Conservation (phyloP, 2,888 invertebrate species). For the Muscina levida region DNA sequence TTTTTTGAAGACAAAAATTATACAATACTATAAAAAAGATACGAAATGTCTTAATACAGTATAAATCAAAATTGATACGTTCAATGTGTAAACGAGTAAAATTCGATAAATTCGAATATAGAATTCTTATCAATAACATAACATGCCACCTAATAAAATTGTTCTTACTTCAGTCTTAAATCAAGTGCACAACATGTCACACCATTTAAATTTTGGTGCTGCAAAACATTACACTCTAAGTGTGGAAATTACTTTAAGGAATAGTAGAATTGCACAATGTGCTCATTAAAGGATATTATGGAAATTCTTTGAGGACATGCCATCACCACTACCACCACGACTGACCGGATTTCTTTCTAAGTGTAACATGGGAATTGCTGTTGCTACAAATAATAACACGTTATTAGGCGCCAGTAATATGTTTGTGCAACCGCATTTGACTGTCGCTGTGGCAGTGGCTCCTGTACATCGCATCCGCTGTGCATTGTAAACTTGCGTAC, state of each 20-base stretch:
- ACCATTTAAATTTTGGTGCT: conserved; percentile 12
- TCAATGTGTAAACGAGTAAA: not conserved
- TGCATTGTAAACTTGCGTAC: conserved; percentile 26
- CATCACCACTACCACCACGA: not conserved
- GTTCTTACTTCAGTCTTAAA: conserved; percentile 38
- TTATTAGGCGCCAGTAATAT: conserved; percentile 30
- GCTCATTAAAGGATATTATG: conserved; percentile 46
- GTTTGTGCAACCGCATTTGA: not conserved
- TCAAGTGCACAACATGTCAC: conserved; percentile 38
- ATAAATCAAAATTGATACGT: conserved; percentile 44
- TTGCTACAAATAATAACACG: conserved; percentile 15
- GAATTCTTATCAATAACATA: conserved; percentile 58
- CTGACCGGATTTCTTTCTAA: not conserved
- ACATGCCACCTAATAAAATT: conserved; percentile 56
- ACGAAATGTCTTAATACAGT: conserved; percentile 32
- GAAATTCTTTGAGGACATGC: conserved; percentile 54
- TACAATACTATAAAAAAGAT: conserved; percentile 2
- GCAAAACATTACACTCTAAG: not conserved
- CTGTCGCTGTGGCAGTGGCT: no score
- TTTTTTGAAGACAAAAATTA: conserved; percentile 41
- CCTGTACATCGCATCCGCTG: not conserved
- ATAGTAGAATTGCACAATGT: conserved; percentile 34
- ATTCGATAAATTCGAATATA: no score
- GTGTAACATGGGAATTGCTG: conserved; percentile 25
- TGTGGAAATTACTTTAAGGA: not conserved